phyloP scores from a whole-genome alignment of 2,888 invertebrate genomes.

The Hirtodrosophila histrioides region DNA sequence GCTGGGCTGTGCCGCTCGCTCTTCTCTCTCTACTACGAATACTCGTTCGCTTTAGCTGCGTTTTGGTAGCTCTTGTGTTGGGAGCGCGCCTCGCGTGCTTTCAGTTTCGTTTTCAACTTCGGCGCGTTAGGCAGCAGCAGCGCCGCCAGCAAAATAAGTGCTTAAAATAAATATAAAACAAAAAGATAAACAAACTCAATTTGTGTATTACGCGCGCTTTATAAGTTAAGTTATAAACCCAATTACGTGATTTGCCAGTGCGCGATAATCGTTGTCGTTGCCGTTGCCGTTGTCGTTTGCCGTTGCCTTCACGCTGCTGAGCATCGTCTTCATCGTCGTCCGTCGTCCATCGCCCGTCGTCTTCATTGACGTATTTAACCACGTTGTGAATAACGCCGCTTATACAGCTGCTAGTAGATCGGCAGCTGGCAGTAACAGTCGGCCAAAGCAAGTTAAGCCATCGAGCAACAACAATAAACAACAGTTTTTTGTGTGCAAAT shows the following conservation, averaged over 20 bases:
- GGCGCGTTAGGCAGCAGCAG: conserved; percentile 61
- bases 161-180: conserved; percentile 17
- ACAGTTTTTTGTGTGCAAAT: background rate
- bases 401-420: conserved; percentile 58
- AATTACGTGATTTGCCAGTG: conserved; percentile 66
- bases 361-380: conserved; percentile 9
- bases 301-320: too few relatives aligned
- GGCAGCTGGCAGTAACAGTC: conserved; percentile 26
- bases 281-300: conserved; percentile 25
- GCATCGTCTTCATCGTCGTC: conserved; percentile 5
- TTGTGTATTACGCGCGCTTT: conserved; percentile 34
- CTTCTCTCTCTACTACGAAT: conserved; percentile 4
- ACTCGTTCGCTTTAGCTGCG: conserved; percentile 27
- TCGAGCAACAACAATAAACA: conserved; percentile 13
- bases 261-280: conserved; percentile 27
- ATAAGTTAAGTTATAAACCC: conserved; percentile 49
- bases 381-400: conserved; percentile 19
- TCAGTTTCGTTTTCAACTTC: conserved; percentile 81
- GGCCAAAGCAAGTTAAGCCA: conserved; percentile 11
- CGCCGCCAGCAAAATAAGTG: conserved; percentile 23
- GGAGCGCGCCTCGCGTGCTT: conserved; percentile 54
- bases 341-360: too few relatives aligned
- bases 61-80: conserved; percentile 54
- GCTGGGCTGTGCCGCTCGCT: background rate
- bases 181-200: conserved; percentile 12